phyloP scores from a whole-genome alignment of 2,113 vertebrate genomes.

The Aptenodytes patagonicus region DNA sequence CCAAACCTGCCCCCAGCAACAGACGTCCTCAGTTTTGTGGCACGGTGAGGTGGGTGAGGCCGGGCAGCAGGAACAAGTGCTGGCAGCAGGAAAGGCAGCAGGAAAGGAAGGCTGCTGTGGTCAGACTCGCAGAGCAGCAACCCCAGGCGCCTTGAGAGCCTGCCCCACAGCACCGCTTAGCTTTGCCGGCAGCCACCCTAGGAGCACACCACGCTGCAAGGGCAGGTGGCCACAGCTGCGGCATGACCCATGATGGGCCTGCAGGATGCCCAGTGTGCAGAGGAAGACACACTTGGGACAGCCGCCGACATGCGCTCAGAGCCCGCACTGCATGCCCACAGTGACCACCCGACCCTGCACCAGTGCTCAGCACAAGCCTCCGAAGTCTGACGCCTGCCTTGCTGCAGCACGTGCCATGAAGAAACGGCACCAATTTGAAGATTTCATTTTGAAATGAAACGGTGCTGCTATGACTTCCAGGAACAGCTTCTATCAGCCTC shows the following conservation, averaged over 20 bases:
- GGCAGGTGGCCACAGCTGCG: background rate
- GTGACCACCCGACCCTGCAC: fast-evolving
- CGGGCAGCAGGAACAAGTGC: background rate
- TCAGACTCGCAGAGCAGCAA: background rate
- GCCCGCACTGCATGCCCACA: fast-evolving
- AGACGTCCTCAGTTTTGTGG: background rate
- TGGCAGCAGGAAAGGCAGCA: background rate
- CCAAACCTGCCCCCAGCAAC: background rate
- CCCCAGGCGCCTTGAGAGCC: background rate
- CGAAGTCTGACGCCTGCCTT: fast-evolving
- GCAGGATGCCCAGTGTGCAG: background rate
- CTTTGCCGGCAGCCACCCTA: background rate
- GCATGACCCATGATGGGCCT: fast-evolving
- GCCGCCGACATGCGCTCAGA: fast-evolving
- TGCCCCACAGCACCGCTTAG: fast-evolving
- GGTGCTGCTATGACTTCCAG: background rate
- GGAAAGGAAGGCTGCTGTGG: background rate
- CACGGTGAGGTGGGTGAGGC: background rate
- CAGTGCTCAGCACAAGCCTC: background rate
- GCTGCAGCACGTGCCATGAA: fast-evolving
- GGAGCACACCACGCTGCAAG: background rate
- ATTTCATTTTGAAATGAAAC: background rate
- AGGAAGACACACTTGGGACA: background rate
- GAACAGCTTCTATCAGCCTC: background rate
- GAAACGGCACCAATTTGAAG: background rate